These are phyloP conservation scores for Hippocampus guttulatus DNA, from an alignment of 2,113 vertebrate species.

Conservation along the genomic window DNA sequence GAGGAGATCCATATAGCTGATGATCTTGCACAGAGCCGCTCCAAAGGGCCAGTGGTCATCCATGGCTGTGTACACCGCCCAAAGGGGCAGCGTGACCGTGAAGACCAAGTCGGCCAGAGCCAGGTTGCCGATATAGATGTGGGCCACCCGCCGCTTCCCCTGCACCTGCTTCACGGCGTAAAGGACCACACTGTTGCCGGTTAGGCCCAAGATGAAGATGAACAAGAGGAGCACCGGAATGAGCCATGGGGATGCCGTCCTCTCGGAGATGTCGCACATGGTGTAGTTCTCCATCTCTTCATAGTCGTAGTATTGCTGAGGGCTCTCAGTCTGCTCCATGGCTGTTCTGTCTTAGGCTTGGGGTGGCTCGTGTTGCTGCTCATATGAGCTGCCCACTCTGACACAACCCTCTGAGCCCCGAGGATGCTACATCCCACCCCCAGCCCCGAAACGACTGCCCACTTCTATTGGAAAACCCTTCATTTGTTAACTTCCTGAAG, in stretches of 20 bases:
- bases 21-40: constrained; percentile 78
- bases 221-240: constrained; percentile 83
- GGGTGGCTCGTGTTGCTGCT: constrained; percentile 40
- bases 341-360: constrained; percentile 7
- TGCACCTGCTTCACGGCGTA: constrained; percentile 78
- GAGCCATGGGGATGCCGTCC: constrained; percentile 74
- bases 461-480: constrained; percentile 16
- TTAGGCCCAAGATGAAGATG: constrained; percentile 52
- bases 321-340: constrained; percentile 34
- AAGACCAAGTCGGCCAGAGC: constrained; percentile 83
- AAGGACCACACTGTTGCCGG: constrained; percentile 81
- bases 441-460: not conserved
- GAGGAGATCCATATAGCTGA: constrained; percentile 80
- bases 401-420: constrained; percentile 37
- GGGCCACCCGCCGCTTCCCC: constrained; percentile 69
- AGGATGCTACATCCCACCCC: constrained; percentile 15
- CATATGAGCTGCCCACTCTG: constrained; percentile 21
- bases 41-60: constrained; percentile 85
- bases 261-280: constrained; percentile 74
- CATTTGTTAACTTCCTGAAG: constrained; percentile 18
- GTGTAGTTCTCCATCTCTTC: constrained; percentile 47
- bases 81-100: constrained; percentile 80
- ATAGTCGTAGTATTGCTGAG: constrained; percentile 51
- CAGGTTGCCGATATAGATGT: constrained; percentile 81
- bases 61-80: constrained; percentile 80